Conservation (phyloP, 2,888 invertebrate species). For the Hesperia comma region DNA sequence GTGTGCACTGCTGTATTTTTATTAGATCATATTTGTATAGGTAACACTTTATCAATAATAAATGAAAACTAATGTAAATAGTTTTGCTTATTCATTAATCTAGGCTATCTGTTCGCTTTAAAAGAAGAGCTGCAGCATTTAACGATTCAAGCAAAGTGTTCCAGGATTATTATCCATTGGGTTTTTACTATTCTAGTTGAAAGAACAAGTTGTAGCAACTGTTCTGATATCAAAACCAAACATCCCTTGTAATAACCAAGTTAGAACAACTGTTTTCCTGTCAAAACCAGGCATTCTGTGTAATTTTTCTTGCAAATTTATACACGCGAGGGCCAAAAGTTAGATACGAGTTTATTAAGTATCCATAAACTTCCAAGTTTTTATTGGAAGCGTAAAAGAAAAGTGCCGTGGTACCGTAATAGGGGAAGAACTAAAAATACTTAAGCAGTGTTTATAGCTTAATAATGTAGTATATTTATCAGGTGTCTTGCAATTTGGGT, state of each 20-base stretch:
- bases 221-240: no score
- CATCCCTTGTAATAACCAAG: neutral
- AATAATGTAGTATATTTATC: constrained; percentile 4
- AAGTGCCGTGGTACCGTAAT: constrained; percentile 2
- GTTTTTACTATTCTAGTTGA: no score
- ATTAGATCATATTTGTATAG: no score
- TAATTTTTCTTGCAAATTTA: constrained; percentile 22
- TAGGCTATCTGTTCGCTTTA: constrained; percentile 22
- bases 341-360: constrained; percentile 17
- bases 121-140: constrained; percentile 4
- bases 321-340: constrained; percentile 16
- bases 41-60: no score
- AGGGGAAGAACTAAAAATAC: constrained; percentile 2
- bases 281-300: constrained; percentile 19
- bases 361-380: constrained; percentile 12
- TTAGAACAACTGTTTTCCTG: constrained; percentile 11
- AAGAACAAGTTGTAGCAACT: no score
- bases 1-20: no score
- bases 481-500: constrained; percentile 5
- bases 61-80: no score
- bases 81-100: neutral
- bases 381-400: constrained; percentile 12
- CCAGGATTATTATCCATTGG: no score
- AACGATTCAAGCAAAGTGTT: constrained; percentile 19
- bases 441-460: neutral